These are phyloP conservation scores for Lymantria monacha DNA, from an alignment of 2,888 invertebrate genomes.

Conservation along the genomic window DNA sequence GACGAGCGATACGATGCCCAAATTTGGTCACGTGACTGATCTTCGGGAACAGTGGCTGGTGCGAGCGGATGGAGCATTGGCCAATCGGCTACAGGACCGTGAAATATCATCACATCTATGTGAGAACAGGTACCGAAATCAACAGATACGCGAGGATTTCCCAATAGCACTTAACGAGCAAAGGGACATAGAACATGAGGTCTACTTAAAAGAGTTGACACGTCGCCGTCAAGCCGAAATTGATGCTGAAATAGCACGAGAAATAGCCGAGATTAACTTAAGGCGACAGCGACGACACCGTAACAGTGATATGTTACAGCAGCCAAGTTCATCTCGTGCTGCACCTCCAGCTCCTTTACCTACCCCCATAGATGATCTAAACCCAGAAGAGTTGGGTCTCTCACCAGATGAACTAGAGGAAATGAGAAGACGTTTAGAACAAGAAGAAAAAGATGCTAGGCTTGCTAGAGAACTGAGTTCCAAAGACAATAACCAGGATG, in stretches of 20 bases:
- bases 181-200: constrained; percentile 67
- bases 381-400: constrained; percentile 67
- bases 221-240: constrained; percentile 71
- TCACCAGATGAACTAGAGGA: constrained; percentile 67
- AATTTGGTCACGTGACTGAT: constrained; percentile 74
- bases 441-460: constrained; percentile 70
- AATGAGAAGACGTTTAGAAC: constrained; percentile 64
- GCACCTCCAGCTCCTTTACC: constrained; percentile 38
- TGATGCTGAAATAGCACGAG: constrained; percentile 72
- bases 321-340: constrained; percentile 63
- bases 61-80: constrained; percentile 72
- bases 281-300: constrained; percentile 62
- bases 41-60: constrained; percentile 77
- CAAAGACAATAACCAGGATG: constrained; percentile 62
- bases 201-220: constrained; percentile 57
- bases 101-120: constrained; percentile 76
- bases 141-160: constrained; percentile 76
- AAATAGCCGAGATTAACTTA: constrained; percentile 74
- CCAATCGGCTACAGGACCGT: constrained; percentile 73
- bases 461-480: constrained; percentile 67
- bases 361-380: constrained; percentile 35
- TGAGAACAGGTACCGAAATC: constrained; percentile 73
- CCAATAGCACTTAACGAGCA: constrained; percentile 73
- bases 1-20: constrained; percentile 73
- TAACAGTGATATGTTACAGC: constrained; percentile 48